phyloP scores from a whole-genome alignment of 1,140 invertebrate species.

The Drosophila ironensis region DNA sequence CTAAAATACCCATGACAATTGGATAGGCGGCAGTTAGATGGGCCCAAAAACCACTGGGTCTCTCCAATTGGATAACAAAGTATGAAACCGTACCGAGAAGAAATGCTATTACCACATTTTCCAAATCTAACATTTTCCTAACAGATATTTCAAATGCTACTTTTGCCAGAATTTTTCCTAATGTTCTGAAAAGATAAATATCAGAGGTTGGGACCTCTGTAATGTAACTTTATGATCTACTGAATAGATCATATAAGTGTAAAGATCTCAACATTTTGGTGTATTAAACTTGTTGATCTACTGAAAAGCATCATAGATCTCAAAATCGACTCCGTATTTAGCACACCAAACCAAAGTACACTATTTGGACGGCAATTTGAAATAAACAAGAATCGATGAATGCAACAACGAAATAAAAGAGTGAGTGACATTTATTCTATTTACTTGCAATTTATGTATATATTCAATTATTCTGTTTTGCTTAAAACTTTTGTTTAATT shows the following conservation, averaged over 20 bases:
- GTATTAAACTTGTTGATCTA: too few species aligned
- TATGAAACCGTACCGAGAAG: conserved; percentile 13
- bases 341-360: too few species aligned
- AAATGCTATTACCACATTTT: conserved; percentile 7
- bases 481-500: conserved; percentile 45
- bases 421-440: conserved; percentile 77
- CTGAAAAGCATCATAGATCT: too few species aligned
- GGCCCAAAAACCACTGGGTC: neutral
- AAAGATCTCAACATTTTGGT: too few species aligned
- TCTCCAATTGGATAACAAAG: conserved; percentile 24
- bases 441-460: conserved; percentile 79
- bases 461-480: conserved; percentile 69
- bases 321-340: too few species aligned
- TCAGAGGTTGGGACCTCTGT: too few species aligned
- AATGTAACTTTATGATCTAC: too few species aligned
- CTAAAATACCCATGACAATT: conserved; percentile 1
- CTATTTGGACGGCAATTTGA: neutral
- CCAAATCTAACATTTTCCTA: too few species aligned
- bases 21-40: neutral
- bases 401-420: conserved; percentile 65
- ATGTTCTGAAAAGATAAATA: too few species aligned
- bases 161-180: neutral
- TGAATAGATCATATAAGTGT: too few species aligned
- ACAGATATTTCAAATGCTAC: neutral
- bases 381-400: conserved; percentile 21